Evolutionary conservation across 2,797 vertebrate species (phyloP).

Genomic region (Crenichthys baileyi): DNA sequence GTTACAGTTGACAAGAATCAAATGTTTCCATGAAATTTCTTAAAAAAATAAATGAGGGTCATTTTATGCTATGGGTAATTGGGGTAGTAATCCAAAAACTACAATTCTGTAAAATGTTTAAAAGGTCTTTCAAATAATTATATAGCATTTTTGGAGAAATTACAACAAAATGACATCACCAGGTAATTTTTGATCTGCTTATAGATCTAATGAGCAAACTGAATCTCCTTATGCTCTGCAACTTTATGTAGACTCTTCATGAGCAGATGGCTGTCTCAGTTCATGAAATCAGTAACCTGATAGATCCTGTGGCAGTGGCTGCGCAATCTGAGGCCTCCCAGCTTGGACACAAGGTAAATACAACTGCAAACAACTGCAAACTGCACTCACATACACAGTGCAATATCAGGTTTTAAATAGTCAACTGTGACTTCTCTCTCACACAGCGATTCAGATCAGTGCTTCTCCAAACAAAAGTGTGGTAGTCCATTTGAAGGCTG

Average conservation of each 20-base stretch:
- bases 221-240: not conserved
- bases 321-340: conserved; percentile 94
- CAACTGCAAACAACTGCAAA: not conserved
- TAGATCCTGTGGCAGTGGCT: conserved; percentile 91
- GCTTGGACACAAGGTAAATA: conserved; percentile 93
- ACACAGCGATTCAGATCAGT: not conserved
- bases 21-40: not conserved
- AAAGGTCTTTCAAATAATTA: not conserved
- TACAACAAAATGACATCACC: not conserved
- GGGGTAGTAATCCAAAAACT: not conserved
- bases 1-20: not conserved
- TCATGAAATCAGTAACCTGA: conserved; percentile 95
- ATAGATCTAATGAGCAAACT: not conserved
- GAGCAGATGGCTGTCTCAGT: conserved; percentile 97
- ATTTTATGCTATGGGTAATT: not conserved
- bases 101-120: not conserved
- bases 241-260: conserved; percentile 86
- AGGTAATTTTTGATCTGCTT: not conserved
- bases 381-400: not conserved
- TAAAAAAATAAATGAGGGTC: not conserved
- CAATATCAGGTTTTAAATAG: not conserved
- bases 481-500: not conserved
- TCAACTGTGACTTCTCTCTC: not conserved
- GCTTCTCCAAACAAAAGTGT: not conserved
- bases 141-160: not conserved